These are phyloP conservation scores for Quadroppia sp. DNA, from an alignment of 2,888 invertebrate species.

Conservation along the genomic window DNA sequence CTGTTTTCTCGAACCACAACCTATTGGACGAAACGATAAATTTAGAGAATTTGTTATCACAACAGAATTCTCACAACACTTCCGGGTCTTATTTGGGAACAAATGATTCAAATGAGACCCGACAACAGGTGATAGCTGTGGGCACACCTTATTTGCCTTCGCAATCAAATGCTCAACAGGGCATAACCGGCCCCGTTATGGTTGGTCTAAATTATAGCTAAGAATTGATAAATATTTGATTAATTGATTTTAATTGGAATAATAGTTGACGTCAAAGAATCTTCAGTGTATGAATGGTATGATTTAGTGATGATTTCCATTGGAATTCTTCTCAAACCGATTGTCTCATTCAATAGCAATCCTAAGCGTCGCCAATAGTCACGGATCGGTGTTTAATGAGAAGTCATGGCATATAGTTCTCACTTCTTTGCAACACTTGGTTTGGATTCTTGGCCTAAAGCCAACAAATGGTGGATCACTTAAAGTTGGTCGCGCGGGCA, in stretches of 20 bases:
- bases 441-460: conserved; percentile 93
- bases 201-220: not conserved
- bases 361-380: conserved; percentile 79
- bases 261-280: conserved; percentile 80
- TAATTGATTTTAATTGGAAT: not conserved
- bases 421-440: conserved; percentile 72
- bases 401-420: conserved; percentile 88
- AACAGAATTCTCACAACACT: conserved; percentile 31
- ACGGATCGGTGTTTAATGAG: conserved; percentile 83
- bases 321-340: not conserved
- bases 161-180: no score
- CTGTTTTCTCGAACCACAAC: not conserved
- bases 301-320: not conserved
- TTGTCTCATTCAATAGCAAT: conserved; percentile 63
- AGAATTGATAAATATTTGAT: conserved; percentile 50
- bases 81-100: conserved; percentile 54
- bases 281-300: conserved; percentile 79
- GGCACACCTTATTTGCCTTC: conserved; percentile 84
- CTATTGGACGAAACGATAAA: conserved; percentile 9
- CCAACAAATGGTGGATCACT: conserved; percentile 90
- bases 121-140: conserved; percentile 94
- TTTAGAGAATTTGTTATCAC: conserved; percentile 35
- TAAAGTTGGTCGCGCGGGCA: conserved; percentile 61
- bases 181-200: no score
- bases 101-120: conserved; percentile 66